Evolutionary conservation across 2,888 invertebrate species (phyloP).

Genomic region (Eulithis testata): DNA sequence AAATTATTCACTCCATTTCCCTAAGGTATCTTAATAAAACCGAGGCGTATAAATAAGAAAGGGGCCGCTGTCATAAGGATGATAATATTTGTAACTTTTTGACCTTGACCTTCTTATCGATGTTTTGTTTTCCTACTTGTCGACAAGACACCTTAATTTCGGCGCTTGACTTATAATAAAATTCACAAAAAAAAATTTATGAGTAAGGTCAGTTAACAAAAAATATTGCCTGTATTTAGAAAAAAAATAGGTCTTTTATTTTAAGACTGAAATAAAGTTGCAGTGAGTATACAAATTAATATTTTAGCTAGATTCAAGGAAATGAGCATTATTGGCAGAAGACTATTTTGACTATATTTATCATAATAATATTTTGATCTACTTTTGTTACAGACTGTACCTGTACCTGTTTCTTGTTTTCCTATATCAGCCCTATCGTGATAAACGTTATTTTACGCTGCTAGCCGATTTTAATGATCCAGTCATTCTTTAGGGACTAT

Average conservation of each 20-base stretch:
- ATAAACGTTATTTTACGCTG: background rate
- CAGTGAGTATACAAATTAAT: too few relatives aligned
- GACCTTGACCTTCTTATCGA: constrained; percentile 9
- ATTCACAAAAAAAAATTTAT: too few relatives aligned
- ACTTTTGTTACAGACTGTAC: too few relatives aligned
- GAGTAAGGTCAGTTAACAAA: too few relatives aligned
- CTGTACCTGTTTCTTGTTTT: too few relatives aligned
- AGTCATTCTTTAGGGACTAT: background rate
- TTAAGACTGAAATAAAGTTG: too few relatives aligned
- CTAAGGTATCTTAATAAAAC: constrained; percentile 30
- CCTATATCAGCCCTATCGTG: background rate
- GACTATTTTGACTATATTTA: too few relatives aligned
- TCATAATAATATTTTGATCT: too few relatives aligned
- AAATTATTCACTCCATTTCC: constrained; percentile 40
- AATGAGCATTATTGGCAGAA: too few relatives aligned
- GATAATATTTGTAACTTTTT: constrained; percentile 1
- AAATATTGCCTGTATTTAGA: too few relatives aligned
- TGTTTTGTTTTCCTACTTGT: background rate
- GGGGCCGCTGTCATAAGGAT: constrained; percentile 3
- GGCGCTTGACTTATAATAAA: background rate
- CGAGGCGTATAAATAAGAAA: constrained; percentile 13
- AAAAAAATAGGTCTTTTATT: too few relatives aligned
- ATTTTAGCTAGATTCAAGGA: too few relatives aligned
- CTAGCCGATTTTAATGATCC: background rate
- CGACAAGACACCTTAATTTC: background rate